Evolutionary conservation across 1,140 invertebrate species (phyloP), one percentile per base, ranked within the genome.

Genomic region (Zaprionus capensis): DNA sequence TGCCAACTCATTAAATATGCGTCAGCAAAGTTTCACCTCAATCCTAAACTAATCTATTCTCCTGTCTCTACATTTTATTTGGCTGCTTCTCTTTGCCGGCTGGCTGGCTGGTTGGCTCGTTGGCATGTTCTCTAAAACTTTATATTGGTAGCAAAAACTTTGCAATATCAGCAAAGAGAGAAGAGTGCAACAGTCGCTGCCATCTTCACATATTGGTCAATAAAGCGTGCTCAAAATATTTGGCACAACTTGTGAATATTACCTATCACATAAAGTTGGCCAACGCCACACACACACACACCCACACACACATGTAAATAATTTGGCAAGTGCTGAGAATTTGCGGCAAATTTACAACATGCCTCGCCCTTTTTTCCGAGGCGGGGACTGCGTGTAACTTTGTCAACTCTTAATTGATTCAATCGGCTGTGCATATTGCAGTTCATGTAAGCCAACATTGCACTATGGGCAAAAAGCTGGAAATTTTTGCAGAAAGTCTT

Each of bases 351-450:
- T 41, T 44, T 20, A 57, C 24, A 61, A 59, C 20, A 51, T 56
- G 11, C 20, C 11, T 22, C 4, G 1, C 22, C 11, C 9, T 51
- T 24, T 24, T 51, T 51, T 51, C 2, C 15, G 41, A 34, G 31
- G 31, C 31, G 9, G 31, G 9, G 9, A 34, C 31, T 34, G 9
- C 9, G 31, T 34, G 17, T 11, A 58, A 62, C 75, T 78, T 57
- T 58, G 71, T 68, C 75, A 88, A 88, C 65, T 90, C 80, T 84
- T 90, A 88, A 88, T 88, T 88, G 84, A 90, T 81, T 88, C 81
- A 87, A 87, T 87, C 67, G 81, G 57, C 65, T 73, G 77, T 81
- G 74, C 78, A 88, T 63, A 74, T 77, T 83, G 76, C 56, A 68
- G 61, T 57, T 46, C 46, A 58, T 66, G 66, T 71, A 70, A 74